Conservation (phyloP, 1,140 invertebrate genomes). For the Eumeta japonica region DNA sequence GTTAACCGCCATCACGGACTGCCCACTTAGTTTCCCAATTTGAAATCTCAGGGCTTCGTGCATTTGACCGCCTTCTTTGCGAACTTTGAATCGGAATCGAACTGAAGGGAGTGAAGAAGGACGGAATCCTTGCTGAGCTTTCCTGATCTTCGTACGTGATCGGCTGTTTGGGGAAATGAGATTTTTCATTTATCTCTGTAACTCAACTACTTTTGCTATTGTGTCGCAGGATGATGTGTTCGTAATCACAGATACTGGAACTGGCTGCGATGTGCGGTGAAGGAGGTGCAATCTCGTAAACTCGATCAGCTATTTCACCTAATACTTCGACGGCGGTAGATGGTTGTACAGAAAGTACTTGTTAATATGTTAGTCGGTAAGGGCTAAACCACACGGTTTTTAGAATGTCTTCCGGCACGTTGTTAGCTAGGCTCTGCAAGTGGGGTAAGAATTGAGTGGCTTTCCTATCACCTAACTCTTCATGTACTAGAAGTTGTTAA, state of each 20-base stretch:
- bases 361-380: slow-evolving; percentile 9
- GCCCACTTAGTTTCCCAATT: slow-evolving; percentile 13
- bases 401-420: slow-evolving; percentile 14
- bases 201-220: too few species aligned
- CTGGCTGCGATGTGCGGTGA: too few species aligned
- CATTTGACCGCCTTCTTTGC: slow-evolving; percentile 15
- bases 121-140: too few species aligned
- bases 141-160: slow-evolving; percentile 10
- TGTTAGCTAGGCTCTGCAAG: slow-evolving; percentile 11
- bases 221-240: too few species aligned
- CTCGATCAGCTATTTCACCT: too few species aligned
- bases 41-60: slow-evolving; percentile 14
- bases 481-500: slow-evolving; percentile 6
- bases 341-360: too few species aligned
- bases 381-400: slow-evolving; percentile 9
- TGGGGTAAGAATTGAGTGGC: slow-evolving; percentile 16
- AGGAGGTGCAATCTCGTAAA: too few species aligned
- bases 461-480: slow-evolving; percentile 15
- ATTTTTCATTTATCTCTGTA: too few species aligned
- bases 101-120: too few species aligned
- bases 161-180: slow-evolving; percentile 8
- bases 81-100: slow-evolving; percentile 18
- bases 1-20: slow-evolving; percentile 18
- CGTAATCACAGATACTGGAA: too few species aligned
- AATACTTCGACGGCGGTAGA: too few species aligned